Percentiles rank a stretch among this genome's conserved stretches.
These are phyloP conservation scores for Drosophila greeni DNA, from an alignment of 2,888 invertebrate genomes.

Conservation along the genomic window DNA sequence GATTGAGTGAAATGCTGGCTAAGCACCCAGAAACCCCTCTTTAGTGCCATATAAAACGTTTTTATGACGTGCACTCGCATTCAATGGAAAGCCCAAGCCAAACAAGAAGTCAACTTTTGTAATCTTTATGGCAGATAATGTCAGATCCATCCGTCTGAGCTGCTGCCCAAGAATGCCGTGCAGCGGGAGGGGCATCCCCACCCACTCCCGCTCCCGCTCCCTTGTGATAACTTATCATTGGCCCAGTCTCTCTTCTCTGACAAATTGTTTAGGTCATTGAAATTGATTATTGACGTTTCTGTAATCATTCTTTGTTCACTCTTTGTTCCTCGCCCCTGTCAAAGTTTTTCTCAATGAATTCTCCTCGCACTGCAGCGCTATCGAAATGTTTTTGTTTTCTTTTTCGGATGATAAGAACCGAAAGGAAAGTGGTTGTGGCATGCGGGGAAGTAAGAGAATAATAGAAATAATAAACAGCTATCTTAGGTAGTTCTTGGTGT, in stretches of 20 bases:
- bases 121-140: constrained; percentile 70
- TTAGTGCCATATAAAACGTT: constrained; percentile 52
- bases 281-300: constrained; percentile 61
- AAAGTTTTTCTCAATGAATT: constrained; percentile 33
- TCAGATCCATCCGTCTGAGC: constrained; percentile 67
- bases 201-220: background rate
- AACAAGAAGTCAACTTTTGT: constrained; percentile 68
- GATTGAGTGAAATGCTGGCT: constrained; percentile 53
- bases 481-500: background rate
- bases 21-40: constrained; percentile 17
- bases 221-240: constrained; percentile 57
- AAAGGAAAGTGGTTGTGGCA: background rate
- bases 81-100: constrained; percentile 46
- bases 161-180: constrained; percentile 19
- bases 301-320: constrained; percentile 27
- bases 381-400: constrained; percentile 6
- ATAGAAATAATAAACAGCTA: background rate
- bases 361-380: constrained; percentile 1
- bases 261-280: constrained; percentile 38
- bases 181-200: background rate
- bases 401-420: background rate
- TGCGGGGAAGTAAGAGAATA: constrained; percentile 1
- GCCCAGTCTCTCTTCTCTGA: constrained; percentile 20
- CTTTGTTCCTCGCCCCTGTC: background rate
- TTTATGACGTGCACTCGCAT: constrained; percentile 66